Conservation (phyloP, 1,140 invertebrate species). For the Drosophila willistoni region DNA sequence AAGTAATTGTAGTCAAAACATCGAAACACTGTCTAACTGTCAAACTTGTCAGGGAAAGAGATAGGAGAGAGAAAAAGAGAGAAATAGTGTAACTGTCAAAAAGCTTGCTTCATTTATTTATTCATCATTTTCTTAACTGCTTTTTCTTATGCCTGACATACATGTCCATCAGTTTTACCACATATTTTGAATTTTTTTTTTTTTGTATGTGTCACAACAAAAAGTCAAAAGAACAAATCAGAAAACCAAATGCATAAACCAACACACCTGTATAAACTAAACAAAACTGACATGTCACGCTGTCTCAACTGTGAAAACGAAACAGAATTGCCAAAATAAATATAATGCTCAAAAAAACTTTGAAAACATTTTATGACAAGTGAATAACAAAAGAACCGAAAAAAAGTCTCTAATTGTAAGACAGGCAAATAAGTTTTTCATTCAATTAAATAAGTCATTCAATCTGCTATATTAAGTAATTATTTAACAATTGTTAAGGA, state of each 20-base stretch:
- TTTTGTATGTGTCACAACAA: constrained; percentile 51
- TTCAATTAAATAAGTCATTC: neutral
- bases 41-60: constrained; percentile 33
- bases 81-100: constrained; percentile 57
- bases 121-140: constrained; percentile 60
- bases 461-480: neutral
- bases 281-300: constrained; percentile 54
- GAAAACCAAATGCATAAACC: constrained; percentile 16
- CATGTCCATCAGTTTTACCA: constrained; percentile 60
- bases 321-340: constrained; percentile 24
- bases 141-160: constrained; percentile 57
- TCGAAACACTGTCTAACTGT: constrained; percentile 55
- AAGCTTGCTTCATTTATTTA: constrained; percentile 64
- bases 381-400: constrained; percentile 16
- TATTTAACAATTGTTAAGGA: neutral
- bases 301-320: constrained; percentile 22
- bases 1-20: constrained; percentile 33
- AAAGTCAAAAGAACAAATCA: constrained; percentile 38
- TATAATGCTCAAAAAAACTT: constrained; percentile 19
- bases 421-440: neutral
- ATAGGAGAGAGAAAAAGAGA: neutral
- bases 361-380: constrained; percentile 32
- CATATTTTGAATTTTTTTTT: constrained; percentile 51
- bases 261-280: neutral
- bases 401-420: constrained; percentile 20